Evolutionary conservation across 2,888 invertebrate species (phyloP).

Genomic region (Zygothrica quintamaculata): DNA sequence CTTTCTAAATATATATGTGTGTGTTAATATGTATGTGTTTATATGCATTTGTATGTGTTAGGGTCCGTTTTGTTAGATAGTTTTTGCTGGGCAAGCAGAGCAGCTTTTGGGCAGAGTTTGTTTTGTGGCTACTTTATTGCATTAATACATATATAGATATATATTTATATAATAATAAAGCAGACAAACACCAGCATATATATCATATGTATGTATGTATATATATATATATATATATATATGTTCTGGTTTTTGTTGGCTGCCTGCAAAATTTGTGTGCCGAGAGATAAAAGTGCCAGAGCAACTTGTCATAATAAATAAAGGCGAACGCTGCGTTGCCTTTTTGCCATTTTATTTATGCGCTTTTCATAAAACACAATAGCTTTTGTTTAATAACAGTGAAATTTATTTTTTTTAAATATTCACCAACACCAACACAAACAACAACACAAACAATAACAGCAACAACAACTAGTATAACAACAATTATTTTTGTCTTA

Average conservation of each 20-base stretch:
- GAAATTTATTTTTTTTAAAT: conserved; percentile 62
- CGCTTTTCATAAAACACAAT: conserved; percentile 79
- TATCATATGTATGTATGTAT: conserved; percentile 48
- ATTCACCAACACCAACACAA: conserved; percentile 24
- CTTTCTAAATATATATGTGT: neutral
- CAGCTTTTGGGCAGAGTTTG: conserved; percentile 69
- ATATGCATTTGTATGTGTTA: conserved; percentile 23
- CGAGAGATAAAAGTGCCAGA: conserved; percentile 82
- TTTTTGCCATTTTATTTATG: conserved; percentile 78
- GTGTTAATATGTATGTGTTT: conserved; percentile 4
- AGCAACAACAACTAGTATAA: conserved; percentile 43
- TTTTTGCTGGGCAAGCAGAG: conserved; percentile 56
- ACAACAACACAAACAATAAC: conserved; percentile 12
- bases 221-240: conserved; percentile 24
- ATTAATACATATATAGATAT: conserved; percentile 9
- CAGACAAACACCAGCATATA: conserved; percentile 62
- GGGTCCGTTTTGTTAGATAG: conserved; percentile 47
- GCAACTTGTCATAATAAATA: conserved; percentile 84
- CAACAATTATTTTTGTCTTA: conserved; percentile 54
- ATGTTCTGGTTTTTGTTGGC: conserved; percentile 35
- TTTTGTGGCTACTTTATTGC: conserved; percentile 72
- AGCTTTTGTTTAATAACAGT: conserved; percentile 76
- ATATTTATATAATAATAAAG: conserved; percentile 56
- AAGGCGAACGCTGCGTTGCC: conserved; percentile 61
- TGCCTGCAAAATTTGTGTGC: conserved; percentile 78